Evolutionary conservation across 2,113 vertebrate genomes (phyloP).

Genomic region (Pygathrix nemaeus): DNA sequence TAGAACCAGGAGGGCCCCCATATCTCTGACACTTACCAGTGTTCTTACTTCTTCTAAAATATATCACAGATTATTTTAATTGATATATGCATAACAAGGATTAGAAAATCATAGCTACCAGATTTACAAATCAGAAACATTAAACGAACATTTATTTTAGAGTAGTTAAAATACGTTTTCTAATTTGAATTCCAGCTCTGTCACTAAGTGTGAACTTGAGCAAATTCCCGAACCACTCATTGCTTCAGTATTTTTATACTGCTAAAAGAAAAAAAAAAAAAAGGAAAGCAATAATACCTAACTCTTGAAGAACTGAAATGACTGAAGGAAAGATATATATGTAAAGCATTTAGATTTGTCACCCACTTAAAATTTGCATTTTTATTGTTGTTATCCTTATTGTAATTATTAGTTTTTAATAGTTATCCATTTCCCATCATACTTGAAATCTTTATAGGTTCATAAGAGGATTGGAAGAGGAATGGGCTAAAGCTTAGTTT

Average conservation of each 20-base stretch:
- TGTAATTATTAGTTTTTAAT: not conserved
- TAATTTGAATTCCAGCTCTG: not conserved
- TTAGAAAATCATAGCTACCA: not conserved
- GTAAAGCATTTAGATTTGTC: not conserved
- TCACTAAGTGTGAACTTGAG: not conserved
- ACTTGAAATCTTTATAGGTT: not conserved
- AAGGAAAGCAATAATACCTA: not conserved
- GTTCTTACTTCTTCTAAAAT: not conserved
- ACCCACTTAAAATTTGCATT: not conserved
- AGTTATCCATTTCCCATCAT: not conserved
- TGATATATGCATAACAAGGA: not conserved
- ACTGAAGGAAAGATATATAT: not conserved
- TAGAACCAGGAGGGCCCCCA: not conserved
- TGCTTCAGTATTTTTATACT: not conserved
- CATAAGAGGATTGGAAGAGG: not conserved
- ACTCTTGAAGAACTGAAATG: not conserved
- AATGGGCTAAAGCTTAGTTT: not conserved
- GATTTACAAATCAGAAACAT: not conserved
- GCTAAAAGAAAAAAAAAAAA: not conserved
- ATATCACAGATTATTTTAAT: not conserved
- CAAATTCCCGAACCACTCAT: not conserved
- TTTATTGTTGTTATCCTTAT: not conserved
- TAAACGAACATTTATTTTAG: not conserved
- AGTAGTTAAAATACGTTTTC: not conserved
- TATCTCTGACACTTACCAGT: not conserved